phyloP scores from a whole-genome alignment of 2,113 vertebrate genomes.

The Sigmodon hispidus region DNA sequence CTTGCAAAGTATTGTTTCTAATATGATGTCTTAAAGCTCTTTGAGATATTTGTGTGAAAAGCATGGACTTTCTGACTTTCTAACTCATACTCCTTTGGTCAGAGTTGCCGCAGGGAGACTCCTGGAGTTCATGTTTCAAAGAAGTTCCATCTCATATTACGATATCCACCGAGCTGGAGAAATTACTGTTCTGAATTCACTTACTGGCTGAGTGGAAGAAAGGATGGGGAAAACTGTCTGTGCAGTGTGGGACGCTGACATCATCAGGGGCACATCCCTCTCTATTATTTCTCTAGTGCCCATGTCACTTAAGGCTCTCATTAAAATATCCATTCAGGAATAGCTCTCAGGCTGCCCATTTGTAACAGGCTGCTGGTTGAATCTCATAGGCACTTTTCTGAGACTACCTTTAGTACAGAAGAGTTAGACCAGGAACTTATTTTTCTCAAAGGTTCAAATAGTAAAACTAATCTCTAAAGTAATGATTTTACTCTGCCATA shows the following conservation, averaged over 20 bases:
- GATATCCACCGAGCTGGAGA: background rate
- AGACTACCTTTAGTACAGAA: background rate
- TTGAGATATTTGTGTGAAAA: background rate
- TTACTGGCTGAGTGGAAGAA: background rate
- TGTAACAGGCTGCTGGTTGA: background rate
- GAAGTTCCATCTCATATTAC: background rate
- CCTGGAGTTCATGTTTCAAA: background rate
- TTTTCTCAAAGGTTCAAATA: background rate
- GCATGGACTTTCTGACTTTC: background rate
- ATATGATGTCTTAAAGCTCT: background rate
- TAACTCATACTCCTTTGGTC: background rate
- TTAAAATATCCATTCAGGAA: background rate
- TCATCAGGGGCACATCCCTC: fast-evolving
- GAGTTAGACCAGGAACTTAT: background rate
- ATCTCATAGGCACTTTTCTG: background rate
- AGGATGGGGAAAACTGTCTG: background rate
- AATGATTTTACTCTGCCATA: background rate
- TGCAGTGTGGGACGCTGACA: fast-evolving
- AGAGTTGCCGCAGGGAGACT: background rate
- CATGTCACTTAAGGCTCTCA: fast-evolving
- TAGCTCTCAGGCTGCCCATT: background rate
- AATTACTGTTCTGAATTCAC: background rate
- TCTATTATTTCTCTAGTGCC: background rate
- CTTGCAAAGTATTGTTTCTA: background rate
- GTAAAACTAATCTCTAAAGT: background rate